These are phyloP conservation scores for Gymnothorax reevesii DNA, from an alignment of 2,797 vertebrate genomes.

Conservation along the genomic window DNA sequence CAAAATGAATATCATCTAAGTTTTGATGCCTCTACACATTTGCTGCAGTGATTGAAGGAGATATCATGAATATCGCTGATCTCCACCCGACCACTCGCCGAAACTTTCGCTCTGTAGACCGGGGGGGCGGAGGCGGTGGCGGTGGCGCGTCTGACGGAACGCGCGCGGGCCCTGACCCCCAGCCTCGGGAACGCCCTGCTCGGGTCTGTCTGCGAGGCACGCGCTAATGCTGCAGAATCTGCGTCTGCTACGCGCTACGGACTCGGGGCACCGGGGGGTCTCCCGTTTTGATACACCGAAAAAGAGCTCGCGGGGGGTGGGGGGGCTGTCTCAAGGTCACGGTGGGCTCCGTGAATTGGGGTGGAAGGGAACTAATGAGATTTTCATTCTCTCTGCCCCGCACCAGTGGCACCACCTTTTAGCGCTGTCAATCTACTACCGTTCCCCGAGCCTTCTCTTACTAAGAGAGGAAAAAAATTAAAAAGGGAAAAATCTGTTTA, in stretches of 20 bases:
- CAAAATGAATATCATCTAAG: slow-evolving; percentile 40
- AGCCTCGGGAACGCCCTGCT: slow-evolving; percentile 37
- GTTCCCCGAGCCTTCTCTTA: slow-evolving; percentile 39
- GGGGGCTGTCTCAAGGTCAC: slow-evolving; percentile 70
- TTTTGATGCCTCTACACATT: slow-evolving; percentile 35
- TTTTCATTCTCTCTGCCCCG: slow-evolving; percentile 62
- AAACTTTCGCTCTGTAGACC: slow-evolving; percentile 11
- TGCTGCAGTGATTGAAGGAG: slow-evolving; percentile 33
- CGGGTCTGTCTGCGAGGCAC: slow-evolving; percentile 40
- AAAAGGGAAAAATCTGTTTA: slow-evolving; percentile 64
- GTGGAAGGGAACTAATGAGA: slow-evolving; percentile 74
- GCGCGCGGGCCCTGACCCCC: slow-evolving; percentile 40
- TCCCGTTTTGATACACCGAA: slow-evolving; percentile 38
- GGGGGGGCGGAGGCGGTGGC: background rate
- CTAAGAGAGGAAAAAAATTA: slow-evolving; percentile 26
- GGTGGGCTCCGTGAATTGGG: slow-evolving; percentile 65
- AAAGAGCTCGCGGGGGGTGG: background rate
- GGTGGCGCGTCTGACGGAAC: slow-evolving; percentile 25
- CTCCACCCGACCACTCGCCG: slow-evolving; percentile 32
- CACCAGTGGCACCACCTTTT: slow-evolving; percentile 47
- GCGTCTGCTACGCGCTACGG: slow-evolving; percentile 32
- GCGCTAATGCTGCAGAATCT: slow-evolving; percentile 43
- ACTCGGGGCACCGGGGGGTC: slow-evolving; percentile 18
- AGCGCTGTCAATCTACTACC: slow-evolving; percentile 52
- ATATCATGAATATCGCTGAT: slow-evolving; percentile 33